These are phyloP conservation scores for Pogonocichla stellata DNA, from an alignment of 2,113 vertebrate genomes.

Conservation along the genomic window DNA sequence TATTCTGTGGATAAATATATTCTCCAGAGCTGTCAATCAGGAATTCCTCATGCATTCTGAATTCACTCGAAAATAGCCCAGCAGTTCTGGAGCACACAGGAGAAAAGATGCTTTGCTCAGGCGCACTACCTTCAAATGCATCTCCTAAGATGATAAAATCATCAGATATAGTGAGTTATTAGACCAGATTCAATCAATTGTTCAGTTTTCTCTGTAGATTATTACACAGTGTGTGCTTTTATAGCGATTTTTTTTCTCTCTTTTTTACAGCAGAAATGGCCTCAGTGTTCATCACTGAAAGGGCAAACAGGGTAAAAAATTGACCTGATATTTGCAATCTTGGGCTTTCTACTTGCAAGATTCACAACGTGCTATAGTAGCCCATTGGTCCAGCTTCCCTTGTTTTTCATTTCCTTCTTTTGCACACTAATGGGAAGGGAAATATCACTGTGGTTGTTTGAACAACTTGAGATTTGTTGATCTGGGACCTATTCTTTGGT, in stretches of 20 bases:
- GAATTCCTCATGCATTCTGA: background rate
- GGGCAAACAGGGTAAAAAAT: conserved; percentile 40
- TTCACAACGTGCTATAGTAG: conserved; percentile 73
- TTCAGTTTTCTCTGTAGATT: background rate
- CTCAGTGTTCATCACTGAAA: conserved; percentile 55
- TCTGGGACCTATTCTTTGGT: background rate
- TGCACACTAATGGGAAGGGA: conserved; percentile 73
- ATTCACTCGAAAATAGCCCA: background rate
- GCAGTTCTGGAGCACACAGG: background rate
- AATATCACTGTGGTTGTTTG: conserved; percentile 81
- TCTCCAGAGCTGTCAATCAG: conserved; percentile 21
- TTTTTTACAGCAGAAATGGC: background rate
- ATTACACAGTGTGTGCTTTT: background rate
- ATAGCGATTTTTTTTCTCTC: background rate
- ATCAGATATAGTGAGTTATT: background rate
- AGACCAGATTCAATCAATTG: background rate
- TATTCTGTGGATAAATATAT: background rate
- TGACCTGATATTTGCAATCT: conserved; percentile 75
- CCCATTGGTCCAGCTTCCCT: conserved; percentile 70
- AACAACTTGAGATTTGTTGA: conserved; percentile 79
- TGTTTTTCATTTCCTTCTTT: conserved; percentile 69
- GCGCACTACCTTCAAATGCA: background rate
- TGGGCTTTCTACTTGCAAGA: conserved; percentile 75
- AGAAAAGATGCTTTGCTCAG: background rate
- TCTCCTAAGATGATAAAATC: background rate